Evolutionary conservation across 92 coral and sea anemone genomes (phyloP).

Genomic region (Meandrina meandrites): DNA sequence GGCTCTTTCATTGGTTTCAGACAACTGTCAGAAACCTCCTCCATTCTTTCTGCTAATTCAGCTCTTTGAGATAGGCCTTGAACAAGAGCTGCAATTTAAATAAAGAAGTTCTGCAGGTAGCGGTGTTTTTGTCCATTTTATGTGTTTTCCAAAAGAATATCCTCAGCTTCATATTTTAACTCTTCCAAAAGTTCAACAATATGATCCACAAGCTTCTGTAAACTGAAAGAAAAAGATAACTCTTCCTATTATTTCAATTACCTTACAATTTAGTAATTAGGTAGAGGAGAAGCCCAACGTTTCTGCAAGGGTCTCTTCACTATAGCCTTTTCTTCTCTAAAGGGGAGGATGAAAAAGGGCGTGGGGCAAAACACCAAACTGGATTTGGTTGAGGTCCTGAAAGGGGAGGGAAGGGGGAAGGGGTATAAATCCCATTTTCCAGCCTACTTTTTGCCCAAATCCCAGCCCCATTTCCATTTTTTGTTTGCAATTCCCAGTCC

Average conservation of each 20-base stretch:
- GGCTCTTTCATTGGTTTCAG: no score
- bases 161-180: conserved; percentile 86
- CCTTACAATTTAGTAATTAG: background rate
- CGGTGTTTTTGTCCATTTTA: background rate
- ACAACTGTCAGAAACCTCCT: background rate
- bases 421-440: no score
- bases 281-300: background rate
- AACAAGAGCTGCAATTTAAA: background rate
- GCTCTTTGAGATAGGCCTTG: background rate
- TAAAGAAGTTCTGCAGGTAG: background rate
- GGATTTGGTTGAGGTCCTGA: no score
- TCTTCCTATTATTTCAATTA: background rate
- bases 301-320: background rate
- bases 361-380: no score
- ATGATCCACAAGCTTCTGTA: conserved; percentile 55
- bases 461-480: no score
- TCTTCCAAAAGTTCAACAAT: conserved; percentile 84
- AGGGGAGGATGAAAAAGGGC: no score
- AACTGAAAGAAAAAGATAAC: conserved; percentile 40
- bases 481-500: no score
- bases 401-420: no score
- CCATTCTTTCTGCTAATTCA: background rate
- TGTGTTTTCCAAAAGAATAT: conserved; percentile 64
- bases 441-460: no score
- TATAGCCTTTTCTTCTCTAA: no score